Conservation (phyloP, 1,140 invertebrate genomes). For the Eulimnadia texana region DNA sequence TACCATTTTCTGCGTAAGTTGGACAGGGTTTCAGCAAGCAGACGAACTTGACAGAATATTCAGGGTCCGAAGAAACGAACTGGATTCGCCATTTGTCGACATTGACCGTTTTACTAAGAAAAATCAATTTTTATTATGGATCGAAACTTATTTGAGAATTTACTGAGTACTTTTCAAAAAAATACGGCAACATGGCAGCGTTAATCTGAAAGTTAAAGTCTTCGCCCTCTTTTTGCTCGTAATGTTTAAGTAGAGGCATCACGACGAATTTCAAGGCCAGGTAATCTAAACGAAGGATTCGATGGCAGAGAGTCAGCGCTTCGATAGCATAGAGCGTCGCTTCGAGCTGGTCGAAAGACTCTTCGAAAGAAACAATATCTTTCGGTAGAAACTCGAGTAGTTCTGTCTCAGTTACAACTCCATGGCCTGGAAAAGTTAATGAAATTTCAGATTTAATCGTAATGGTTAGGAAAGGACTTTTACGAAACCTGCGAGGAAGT, state of each 20-base stretch:
- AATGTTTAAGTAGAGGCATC: conserved; percentile 4
- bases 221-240: not conserved
- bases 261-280: not conserved
- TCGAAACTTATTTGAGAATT: not conserved
- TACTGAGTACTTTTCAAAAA: conserved; percentile 1
- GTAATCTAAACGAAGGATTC: not conserved
- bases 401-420: not conserved
- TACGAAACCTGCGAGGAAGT: conserved; percentile 19
- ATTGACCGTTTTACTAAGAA: not conserved
- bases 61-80: not conserved
- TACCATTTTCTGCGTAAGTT: not conserved
- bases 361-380: not conserved
- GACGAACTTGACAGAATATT: conserved; percentile 4
- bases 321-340: conserved; percentile 1
- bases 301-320: not conserved
- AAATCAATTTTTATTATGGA: not conserved
- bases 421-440: not conserved
- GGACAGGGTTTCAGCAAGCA: not conserved
- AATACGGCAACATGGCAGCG: not conserved
- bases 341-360: not conserved
- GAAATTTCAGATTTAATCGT: too few relatives aligned
- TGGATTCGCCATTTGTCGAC: conserved; percentile 5
- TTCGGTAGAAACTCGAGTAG: conserved; percentile 8
- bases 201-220: conserved; percentile 3
- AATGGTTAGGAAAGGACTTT: too few relatives aligned